phyloP scores from a whole-genome alignment of 2,113 vertebrate genomes.

The Arvicanthis niloticus region DNA sequence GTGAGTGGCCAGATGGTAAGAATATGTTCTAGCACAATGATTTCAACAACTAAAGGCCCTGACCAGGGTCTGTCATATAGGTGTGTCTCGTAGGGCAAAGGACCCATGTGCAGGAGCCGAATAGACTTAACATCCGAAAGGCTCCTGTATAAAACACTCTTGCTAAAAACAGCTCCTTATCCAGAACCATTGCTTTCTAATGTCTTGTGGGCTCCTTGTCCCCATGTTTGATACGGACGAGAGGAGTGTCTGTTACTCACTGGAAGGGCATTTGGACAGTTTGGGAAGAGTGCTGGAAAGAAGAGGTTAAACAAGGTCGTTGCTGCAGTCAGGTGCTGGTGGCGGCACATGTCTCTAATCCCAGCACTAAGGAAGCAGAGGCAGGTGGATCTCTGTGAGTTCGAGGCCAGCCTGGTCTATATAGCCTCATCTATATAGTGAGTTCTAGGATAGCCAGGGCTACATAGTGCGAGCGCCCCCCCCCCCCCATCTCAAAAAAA shows the following conservation, averaged over 20 bases:
- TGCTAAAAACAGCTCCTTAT: neutral
- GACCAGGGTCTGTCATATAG: neutral
- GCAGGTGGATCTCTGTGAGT: neutral
- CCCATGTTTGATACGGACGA: fast-evolving
- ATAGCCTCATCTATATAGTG: neutral
- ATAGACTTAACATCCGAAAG: neutral
- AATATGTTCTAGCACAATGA: neutral
- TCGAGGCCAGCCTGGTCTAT: neutral
- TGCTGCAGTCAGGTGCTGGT: neutral
- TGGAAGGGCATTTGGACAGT: neutral
- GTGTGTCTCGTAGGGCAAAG: neutral
- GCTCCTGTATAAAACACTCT: neutral
- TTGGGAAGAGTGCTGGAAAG: neutral
- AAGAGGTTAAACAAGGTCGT: neutral
- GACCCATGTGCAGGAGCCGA: neutral
- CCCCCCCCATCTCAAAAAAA: too few relatives aligned
- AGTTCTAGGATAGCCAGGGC: neutral
- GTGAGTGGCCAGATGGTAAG: neutral
- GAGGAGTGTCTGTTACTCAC: neutral
- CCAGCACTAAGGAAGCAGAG: neutral
- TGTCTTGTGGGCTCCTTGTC: neutral
- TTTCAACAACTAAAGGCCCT: neutral
- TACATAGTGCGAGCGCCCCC: neutral
- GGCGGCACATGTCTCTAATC: neutral
- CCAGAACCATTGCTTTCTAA: neutral